Base-by-base conservation (phyloP, 2,113 vertebrate species). In the Gavia stellata region DNA sequence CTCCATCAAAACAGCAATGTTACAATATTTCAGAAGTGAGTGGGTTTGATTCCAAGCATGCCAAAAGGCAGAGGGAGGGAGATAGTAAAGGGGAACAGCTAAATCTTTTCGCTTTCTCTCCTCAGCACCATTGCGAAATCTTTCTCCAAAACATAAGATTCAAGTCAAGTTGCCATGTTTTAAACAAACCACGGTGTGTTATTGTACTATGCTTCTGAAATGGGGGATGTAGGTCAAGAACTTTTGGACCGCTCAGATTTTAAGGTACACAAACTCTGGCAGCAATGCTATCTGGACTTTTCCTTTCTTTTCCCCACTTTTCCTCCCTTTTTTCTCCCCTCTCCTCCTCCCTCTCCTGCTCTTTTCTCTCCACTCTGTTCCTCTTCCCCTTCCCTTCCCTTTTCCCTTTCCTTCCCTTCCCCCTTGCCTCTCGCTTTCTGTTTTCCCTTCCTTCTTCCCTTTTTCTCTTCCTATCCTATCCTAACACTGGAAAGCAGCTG, bases 91-190 rank as follows among this genome's bases (percentile, higher is more conserved):
- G 34, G 78, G 49, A 96, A 91, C 80, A 92, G 84, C 79, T 86
- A 81, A 93, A 96, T 40, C 83, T 91, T 96, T 92, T 96, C 0
- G 18, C 87, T 95, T 87, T 96, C 77, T 92, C 56, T 96, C 66
- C 86, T 95, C 65, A 80, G 72, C 58, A 77, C 56, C 62, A 34
- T 93, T 96, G 89, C 45, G n/a, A 97, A 96, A 97, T 89, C 72
- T 49, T 92, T 72, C 94, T 91, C 70, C 81, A 81, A 94, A 97
- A 81, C 88, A 78, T 12, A 91, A 96, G 74, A 88, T 66, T 92
- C 40, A 94, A 94, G 49, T 96, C 81, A 86, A 92, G 38, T 90
- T 95, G 91, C 96, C 67, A 90, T 95, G 78, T 94, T 96, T 95
- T 94, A 95, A 96, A 96, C 92, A 96, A 95, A 94, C 45, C 81